Percentiles rank a stretch among this genome's conserved stretches.
phyloP scores from a whole-genome alignment of 2,797 vertebrate species.

The Natrix natrix region DNA sequence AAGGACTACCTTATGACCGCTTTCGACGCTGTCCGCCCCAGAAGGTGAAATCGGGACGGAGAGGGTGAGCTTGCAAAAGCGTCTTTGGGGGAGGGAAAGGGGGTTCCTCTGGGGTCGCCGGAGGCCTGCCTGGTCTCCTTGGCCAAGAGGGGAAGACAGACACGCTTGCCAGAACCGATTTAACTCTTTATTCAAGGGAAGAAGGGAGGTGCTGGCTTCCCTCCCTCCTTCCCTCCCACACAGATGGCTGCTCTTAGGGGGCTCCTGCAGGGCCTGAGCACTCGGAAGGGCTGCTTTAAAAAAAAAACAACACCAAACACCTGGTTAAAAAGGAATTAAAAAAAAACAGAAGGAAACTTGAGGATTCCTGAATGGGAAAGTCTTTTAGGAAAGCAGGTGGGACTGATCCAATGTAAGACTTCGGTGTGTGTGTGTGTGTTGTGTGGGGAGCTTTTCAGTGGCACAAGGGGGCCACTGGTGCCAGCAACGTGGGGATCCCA shows the following conservation, averaged over 20 bases:
- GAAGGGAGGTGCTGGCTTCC: conserved; percentile 19
- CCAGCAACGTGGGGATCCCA: neutral
- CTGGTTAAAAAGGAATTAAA: conserved; percentile 42
- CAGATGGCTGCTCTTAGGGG: conserved; percentile 35
- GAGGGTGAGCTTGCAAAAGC: neutral
- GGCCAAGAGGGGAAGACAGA: rapidly evolving
- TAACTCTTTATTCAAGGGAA: conserved; percentile 57
- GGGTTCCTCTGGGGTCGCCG: too few relatives aligned
- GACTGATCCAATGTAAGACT: rapidly evolving
- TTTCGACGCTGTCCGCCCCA: too few relatives aligned
- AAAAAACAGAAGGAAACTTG: neutral
- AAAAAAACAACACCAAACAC: neutral
- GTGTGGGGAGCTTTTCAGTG: too few relatives aligned
- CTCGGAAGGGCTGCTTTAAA: neutral
- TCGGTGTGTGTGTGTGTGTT: too few relatives aligned
- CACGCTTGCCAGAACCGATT: neutral
- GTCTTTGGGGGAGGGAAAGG: neutral
- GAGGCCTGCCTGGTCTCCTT: neutral
- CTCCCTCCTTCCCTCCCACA: neutral
- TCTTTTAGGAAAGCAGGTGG: conserved; percentile 23
- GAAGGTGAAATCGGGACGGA: neutral
- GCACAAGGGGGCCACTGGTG: neutral
- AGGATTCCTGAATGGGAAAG: neutral
- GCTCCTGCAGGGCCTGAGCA: conserved; percentile 1
- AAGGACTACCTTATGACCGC: neutral